Conservation (phyloP, 2,797 vertebrate species). For the Gallinago stenura region DNA sequence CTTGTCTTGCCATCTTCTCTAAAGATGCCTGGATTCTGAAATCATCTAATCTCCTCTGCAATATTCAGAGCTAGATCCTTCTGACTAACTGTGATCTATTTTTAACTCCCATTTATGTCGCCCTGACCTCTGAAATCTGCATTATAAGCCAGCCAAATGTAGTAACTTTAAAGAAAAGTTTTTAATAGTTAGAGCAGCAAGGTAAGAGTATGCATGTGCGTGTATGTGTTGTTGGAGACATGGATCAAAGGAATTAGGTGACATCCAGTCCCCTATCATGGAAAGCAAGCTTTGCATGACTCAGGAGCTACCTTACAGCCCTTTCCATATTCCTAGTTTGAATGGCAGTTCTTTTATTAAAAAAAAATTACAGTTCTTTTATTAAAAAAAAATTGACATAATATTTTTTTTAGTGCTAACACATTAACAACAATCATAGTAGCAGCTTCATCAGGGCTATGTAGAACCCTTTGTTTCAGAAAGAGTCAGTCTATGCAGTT, state of each 20-base stretch:
- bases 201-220: constrained; percentile 1
- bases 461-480: neutral
- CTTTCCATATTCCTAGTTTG: neutral
- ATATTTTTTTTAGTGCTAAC: neutral
- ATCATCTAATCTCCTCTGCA: neutral
- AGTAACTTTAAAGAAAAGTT: neutral
- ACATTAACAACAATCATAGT: neutral
- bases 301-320: neutral
- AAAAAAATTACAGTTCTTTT: neutral
- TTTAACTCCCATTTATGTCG: neutral
- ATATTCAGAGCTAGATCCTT: neutral
- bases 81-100: neutral
- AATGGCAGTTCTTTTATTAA: neutral
- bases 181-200: neutral
- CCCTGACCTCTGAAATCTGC: neutral
- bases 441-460: neutral
- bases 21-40: constrained; percentile 31
- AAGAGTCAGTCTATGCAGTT: neutral
- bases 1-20: neutral
- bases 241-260: neutral
- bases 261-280: neutral
- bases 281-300: neutral
- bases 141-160: neutral
- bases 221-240: neutral
- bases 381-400: neutral